These are phyloP conservation scores for Volucella inanis DNA, from an alignment of 2,888 invertebrate genomes.

Conservation along the genomic window DNA sequence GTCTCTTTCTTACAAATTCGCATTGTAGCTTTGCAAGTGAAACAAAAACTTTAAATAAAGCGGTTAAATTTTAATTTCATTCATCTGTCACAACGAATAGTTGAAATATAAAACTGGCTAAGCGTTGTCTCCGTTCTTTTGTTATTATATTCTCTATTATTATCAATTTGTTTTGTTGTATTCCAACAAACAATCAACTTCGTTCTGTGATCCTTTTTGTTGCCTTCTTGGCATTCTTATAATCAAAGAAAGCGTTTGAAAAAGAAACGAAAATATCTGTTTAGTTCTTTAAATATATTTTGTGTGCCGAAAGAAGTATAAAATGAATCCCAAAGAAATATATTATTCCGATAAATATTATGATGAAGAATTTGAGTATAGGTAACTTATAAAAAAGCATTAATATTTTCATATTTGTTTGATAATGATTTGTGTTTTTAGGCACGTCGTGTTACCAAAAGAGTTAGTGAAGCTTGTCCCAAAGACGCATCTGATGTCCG, in stretches of 20 bases:
- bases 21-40: neutral
- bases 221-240: no score
- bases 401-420: neutral
- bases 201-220: neutral
- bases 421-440: conserved; percentile 81
- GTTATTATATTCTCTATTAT: conserved; percentile 2
- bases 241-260: neutral
- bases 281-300: neutral
- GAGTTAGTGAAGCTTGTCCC: conserved; percentile 95
- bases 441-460: conserved; percentile 97
- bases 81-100: conserved; percentile 62
- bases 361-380: conserved; percentile 95
- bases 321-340: conserved; percentile 88
- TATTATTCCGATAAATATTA: conserved; percentile 97
- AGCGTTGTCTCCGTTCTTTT: conserved; percentile 58
- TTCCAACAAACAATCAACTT: neutral
- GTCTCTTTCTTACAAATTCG: neutral
- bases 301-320: neutral
- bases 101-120: conserved; percentile 44
- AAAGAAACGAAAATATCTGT: neutral
- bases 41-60: conserved; percentile 58
- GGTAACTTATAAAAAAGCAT: conserved; percentile 85
- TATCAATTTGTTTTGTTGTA: neutral
- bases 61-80: conserved; percentile 63
- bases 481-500: conserved; percentile 96